A percentile compares a stretch with the other conserved stretches of the same genome.
Evolutionary conservation across 2,888 invertebrate species (phyloP).

Genomic region (Bellardia bayeri): DNA sequence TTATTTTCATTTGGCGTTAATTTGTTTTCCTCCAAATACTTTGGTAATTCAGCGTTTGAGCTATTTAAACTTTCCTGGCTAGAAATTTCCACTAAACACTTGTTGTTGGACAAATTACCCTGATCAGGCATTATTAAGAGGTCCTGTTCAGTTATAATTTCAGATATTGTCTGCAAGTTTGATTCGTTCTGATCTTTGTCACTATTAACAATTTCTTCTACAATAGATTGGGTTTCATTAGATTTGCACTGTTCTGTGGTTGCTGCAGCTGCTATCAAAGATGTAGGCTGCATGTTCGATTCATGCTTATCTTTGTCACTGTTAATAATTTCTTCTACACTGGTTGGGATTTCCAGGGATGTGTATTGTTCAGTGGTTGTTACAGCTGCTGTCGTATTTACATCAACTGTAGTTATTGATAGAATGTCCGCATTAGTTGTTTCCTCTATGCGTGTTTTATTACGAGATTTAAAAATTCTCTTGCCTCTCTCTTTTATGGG

Average conservation of each 20-base stretch:
- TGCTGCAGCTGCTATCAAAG: neutral
- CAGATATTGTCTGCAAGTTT: neutral
- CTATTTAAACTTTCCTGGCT: neutral
- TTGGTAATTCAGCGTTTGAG: constrained; percentile 9
- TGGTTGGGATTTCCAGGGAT: neutral
- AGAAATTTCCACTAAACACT: constrained; percentile 4
- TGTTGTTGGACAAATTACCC: neutral
- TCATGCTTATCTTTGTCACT: neutral
- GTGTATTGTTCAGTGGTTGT: constrained; percentile 2
- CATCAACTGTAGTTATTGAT: neutral
- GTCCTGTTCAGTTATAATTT: neutral
- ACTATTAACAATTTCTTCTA: neutral
- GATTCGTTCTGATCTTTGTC: neutral
- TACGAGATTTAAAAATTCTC: constrained; percentile 83
- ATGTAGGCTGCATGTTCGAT: neutral
- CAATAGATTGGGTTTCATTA: neutral
- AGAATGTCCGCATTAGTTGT: constrained; percentile 55
- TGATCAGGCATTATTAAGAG: neutral
- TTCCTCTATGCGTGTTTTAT: constrained; percentile 77
- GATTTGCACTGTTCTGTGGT: neutral
- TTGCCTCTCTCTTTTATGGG: constrained; percentile 84
- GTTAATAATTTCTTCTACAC: neutral
- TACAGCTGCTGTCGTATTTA: neutral
- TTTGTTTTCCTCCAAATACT: constrained; percentile 21
- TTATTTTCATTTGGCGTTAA: constrained; percentile 56